Conservation (phyloP, 2,797 vertebrate species). For the Luscinia megarhynchos region DNA sequence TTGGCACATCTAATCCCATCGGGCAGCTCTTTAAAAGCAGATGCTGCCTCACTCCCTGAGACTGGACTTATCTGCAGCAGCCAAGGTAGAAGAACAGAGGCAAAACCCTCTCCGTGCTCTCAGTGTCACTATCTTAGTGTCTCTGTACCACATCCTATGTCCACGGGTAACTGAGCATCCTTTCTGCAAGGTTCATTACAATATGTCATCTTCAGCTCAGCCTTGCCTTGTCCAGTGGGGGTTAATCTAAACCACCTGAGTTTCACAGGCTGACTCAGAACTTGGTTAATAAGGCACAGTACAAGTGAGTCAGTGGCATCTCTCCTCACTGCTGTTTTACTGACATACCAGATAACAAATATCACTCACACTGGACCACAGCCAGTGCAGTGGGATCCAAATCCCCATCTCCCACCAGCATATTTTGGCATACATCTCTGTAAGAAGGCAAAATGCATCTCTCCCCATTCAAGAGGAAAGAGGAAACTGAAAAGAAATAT, state of each 20-base stretch:
- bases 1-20: not conserved
- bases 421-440: not conserved
- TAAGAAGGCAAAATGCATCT: not conserved
- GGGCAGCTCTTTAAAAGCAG: not conserved
- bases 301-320: slow-evolving; percentile 35
- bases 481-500: not conserved
- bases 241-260: not conserved
- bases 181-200: not conserved
- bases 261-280: slow-evolving; percentile 11
- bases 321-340: not conserved
- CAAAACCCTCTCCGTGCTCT: not conserved
- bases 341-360: not conserved
- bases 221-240: not conserved
- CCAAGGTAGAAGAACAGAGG: not conserved
- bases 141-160: not conserved
- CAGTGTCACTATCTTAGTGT: too few relatives aligned
- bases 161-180: not conserved
- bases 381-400: not conserved
- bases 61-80: not conserved
- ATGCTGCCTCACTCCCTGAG: not conserved
- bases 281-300: not conserved
- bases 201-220: not conserved
- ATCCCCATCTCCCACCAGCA: not conserved
- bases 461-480: not conserved
- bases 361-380: not conserved